A percentile compares a stretch with the other conserved stretches of the same genome.
These are phyloP conservation scores for Leptoteleia sp. DNA, from an alignment of 1,140 invertebrate genomes.

Conservation along the genomic window DNA sequence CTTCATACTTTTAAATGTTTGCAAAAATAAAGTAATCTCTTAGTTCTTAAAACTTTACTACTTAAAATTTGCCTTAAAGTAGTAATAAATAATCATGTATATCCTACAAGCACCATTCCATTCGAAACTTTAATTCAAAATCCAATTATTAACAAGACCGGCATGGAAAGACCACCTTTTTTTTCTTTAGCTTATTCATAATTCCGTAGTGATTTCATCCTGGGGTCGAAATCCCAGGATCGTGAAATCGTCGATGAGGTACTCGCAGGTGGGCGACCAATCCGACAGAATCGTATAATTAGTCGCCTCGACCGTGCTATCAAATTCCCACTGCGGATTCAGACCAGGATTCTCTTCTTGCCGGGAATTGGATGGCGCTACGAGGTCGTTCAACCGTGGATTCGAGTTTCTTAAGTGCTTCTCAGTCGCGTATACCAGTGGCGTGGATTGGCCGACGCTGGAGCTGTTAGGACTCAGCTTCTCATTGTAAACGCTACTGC, in stretches of 20 bases:
- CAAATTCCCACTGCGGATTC: slow-evolving; percentile 82
- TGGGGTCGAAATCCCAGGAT: slow-evolving; percentile 88
- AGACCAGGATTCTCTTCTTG: slow-evolving; percentile 47
- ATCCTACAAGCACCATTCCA: too few relatives aligned
- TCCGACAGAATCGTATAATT: slow-evolving; percentile 82
- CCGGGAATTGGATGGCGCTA: slow-evolving; percentile 69
- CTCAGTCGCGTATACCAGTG: slow-evolving; percentile 73
- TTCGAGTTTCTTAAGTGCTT: slow-evolving; percentile 60
- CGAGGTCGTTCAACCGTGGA: slow-evolving; percentile 75
- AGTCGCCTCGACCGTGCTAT: slow-evolving; percentile 72
- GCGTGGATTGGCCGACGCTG: slow-evolving; percentile 75
- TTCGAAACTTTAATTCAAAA: not conserved
- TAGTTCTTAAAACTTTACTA: too few relatives aligned
- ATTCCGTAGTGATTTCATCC: slow-evolving; percentile 89
- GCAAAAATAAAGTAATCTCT: too few relatives aligned
- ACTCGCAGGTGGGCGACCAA: slow-evolving; percentile 84
- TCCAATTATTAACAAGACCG: not conserved
- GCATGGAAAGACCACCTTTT: not conserved
- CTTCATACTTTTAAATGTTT: too few relatives aligned
- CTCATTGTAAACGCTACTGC: slow-evolving; percentile 71
- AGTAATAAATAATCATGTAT: too few relatives aligned
- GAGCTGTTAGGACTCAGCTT: slow-evolving; percentile 76
- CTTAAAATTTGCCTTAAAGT: too few relatives aligned
- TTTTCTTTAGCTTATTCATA: slow-evolving; percentile 78
- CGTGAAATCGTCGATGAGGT: slow-evolving; percentile 87